A percentile compares a stretch with the other conserved stretches of the same genome.
These are phyloP conservation scores for Trypoxylus dichotomus DNA, from an alignment of 1,140 invertebrate species.

Conservation along the genomic window DNA sequence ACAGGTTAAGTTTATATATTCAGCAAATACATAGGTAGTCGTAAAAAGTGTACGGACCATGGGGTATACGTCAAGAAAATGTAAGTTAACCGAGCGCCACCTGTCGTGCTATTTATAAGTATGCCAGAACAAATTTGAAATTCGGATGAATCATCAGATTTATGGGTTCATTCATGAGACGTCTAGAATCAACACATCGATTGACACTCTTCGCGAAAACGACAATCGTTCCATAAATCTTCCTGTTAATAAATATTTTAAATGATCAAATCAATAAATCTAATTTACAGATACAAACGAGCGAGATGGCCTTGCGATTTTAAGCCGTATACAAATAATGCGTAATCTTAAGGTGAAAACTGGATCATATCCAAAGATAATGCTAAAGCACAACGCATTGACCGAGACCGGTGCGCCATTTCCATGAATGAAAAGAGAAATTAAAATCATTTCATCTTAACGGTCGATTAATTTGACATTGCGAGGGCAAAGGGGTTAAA, in stretches of 20 bases:
- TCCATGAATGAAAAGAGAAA: constrained; percentile 17
- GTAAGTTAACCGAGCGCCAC: too few relatives aligned
- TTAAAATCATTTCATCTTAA: constrained; percentile 21
- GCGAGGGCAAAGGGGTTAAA: constrained; percentile 9
- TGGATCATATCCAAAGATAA: constrained; percentile 24
- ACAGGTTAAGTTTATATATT: too few relatives aligned
- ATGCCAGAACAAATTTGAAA: neutral
- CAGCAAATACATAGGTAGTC: too few relatives aligned
- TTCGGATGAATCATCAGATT: constrained; percentile 17
- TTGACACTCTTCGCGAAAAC: neutral
- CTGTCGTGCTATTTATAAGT: neutral
- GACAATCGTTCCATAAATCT: neutral
- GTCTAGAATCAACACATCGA: neutral
- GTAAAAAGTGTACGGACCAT: too few relatives aligned
- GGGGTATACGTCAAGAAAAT: too few relatives aligned
- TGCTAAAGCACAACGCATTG: neutral
- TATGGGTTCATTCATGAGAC: constrained; percentile 8
- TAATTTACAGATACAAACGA: constrained; percentile 15
- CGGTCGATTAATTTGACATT: constrained; percentile 25
- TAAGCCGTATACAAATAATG: constrained; percentile 10
- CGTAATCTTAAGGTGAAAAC: neutral
- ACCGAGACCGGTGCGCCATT: neutral
- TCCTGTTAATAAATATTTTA: constrained; percentile 2
- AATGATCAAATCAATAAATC: constrained; percentile 17
- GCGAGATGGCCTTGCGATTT: neutral